Conservation (phyloP, 2,113 vertebrate species). For the Callionymus lyra region DNA sequence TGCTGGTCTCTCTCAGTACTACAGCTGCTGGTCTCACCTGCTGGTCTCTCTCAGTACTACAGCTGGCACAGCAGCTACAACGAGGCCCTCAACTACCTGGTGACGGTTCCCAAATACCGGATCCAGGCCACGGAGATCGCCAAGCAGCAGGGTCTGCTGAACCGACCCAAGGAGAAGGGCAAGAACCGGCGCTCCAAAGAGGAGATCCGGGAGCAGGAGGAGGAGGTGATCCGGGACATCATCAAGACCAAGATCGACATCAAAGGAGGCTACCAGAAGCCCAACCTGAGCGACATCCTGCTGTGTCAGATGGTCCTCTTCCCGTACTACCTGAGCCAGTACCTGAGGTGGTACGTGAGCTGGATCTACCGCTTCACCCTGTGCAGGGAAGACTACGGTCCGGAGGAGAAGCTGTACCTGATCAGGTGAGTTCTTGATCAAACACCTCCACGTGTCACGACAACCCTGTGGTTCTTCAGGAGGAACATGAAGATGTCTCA, state of each 20-base stretch:
- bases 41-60: slow-evolving; percentile 74
- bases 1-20: slow-evolving; percentile 62
- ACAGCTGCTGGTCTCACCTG: background rate
- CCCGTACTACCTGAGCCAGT: slow-evolving; percentile 77
- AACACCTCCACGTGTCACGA: too few species aligned
- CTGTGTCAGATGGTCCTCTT: slow-evolving; percentile 83
- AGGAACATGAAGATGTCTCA: slow-evolving; percentile 90
- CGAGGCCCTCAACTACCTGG: slow-evolving; percentile 90
- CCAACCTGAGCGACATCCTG: slow-evolving; percentile 84
- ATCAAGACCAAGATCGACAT: slow-evolving; percentile 98
- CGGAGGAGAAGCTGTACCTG: slow-evolving; percentile 84
- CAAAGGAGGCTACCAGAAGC: slow-evolving; percentile 95
- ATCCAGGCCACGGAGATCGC: slow-evolving; percentile 92
- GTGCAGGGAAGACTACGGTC: slow-evolving; percentile 82
- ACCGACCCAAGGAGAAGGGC: slow-evolving; percentile 85
- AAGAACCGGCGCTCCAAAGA: slow-evolving; percentile 88
- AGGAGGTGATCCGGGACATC: slow-evolving; percentile 91
- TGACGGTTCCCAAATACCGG: slow-evolving; percentile 89
- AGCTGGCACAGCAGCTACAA: slow-evolving; percentile 98
- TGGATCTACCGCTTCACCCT: slow-evolving; percentile 90
- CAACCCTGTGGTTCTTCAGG: slow-evolving; percentile 34
- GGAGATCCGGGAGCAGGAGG: slow-evolving; percentile 90
- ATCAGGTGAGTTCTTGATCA: slow-evolving; percentile 64
- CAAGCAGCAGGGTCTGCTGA: slow-evolving; percentile 88
- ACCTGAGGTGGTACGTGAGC: slow-evolving; percentile 75